Base-by-base conservation (phyloP, 2,888 invertebrate genomes). In the Xylota segnis region DNA sequence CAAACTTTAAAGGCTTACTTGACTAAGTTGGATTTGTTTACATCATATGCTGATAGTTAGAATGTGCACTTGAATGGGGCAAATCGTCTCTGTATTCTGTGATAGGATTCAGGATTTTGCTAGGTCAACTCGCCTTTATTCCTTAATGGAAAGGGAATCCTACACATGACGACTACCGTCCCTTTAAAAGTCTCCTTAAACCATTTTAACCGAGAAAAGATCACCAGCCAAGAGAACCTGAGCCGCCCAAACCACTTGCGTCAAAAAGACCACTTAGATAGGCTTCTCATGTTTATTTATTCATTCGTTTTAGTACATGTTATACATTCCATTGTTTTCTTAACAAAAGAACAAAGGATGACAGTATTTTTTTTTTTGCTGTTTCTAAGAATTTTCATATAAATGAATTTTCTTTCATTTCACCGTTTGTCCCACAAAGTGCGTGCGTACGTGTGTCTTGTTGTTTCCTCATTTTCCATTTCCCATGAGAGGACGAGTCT, bases 351-450 rank as follows among this genome's bases (percentile, higher is more conserved):
- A 52, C 52, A 61, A 56, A 34, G 27, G 18, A 14, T 47, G 18
- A n/a, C 29, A 37, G 16, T 3, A 37, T 32, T 16, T 59, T 47
- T 45, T 27, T 16, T 32, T 23, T 23, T 54, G 23, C 12, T 47
- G 4, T 27, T 40, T 40, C 59, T 52, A 47, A 54, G 34, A 70
- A 78, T 78, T 70, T 61, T 78, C 76, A 52, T 78, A 54, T 63
- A 70, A 70, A 78, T 61, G 23, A 77, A 54, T 78, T 47, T 59
- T 18, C 32, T 43, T 58, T 52, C 34, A 37, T 40, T 40, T 37
- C 5, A 10, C 6, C 32, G 14, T 27, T 7, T 14, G 12, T 18
- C 1, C 18, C 27, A 9, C 4, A 10, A 5, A 54, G 14, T 10
- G 29, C 23, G 10, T n/a, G 16, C 18, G 6, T 16, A 6, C 14